Evolutionary conservation across 2,113 vertebrate genomes (phyloP), one percentile per base, ranked within the genome.

Genomic region (Alces alces): DNA sequence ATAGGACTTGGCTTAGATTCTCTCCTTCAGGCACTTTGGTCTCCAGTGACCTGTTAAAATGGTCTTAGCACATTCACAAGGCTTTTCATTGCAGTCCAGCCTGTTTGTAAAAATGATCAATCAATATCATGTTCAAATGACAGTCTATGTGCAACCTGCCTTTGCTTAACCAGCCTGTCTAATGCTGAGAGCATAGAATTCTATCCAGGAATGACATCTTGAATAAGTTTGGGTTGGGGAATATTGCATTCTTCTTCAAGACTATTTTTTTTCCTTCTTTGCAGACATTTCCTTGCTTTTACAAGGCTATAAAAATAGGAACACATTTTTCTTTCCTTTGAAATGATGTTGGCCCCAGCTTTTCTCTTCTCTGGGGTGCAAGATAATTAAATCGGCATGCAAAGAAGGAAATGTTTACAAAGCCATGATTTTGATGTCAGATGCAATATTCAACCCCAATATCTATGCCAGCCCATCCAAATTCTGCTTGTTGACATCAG

Each of bases 21-120:
- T 98, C 90, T 98, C 98, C 96, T 98, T 98, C 97, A 96, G 97
- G 97, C 98, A 97, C 97, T 98, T 97, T 96, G 47, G 97, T 99
- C 98, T 98, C 98, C 87, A 97, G 98, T 98, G 98, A 98, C 98
- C 97, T 97, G 97, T 99, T 98, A 98, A 98, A 98, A 98, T 19
- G 88, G 95, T 98, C 98, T 98, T 98, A 98, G 96, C 98, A 98
- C 98, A 97, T 98, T 98, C 98, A 97, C 93, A 98, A 98, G 96
- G 94, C 97, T 98, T 99, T 99, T 99, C 97, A 97, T 98, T 98
- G 89, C 96, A 98, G 98, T 98, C 98, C 93, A 96, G 58, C 82
- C 97, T 95, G 96, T 98, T 98, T 98, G 97, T 73, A 98, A 95
- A 98, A 98, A 92, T 16, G 88, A 99, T 99, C 98, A 97, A 98